Percentiles rank a stretch among this genome's conserved stretches.
Evolutionary conservation across 1,140 invertebrate genomes (phyloP).

Genomic region (Archegozetes longisetosus): DNA sequence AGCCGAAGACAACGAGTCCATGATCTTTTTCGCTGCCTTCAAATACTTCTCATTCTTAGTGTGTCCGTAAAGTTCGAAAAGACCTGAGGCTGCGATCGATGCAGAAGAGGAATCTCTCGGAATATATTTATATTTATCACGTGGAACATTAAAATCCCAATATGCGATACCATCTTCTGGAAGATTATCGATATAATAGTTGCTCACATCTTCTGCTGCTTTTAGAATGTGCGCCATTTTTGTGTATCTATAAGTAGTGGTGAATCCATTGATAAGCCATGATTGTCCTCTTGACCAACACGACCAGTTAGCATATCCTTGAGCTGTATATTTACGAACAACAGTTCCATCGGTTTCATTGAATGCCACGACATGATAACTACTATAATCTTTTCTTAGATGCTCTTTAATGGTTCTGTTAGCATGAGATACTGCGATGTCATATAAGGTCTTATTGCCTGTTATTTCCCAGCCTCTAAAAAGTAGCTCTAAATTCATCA

Average conservation of each 20-base stretch:
- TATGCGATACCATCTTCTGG: background rate
- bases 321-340: background rate
- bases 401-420: background rate
- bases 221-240: background rate
- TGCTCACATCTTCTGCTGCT: background rate
- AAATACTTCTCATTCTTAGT: conserved; percentile 3
- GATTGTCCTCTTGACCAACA: background rate
- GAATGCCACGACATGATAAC: background rate
- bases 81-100: background rate
- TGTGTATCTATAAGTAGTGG: background rate
- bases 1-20: background rate
- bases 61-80: background rate
- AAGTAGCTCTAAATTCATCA: conserved; percentile 1
- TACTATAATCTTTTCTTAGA: background rate
- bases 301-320: background rate
- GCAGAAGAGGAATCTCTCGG: background rate
- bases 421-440: conserved; percentile 2
- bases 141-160: background rate
- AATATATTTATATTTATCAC: background rate
- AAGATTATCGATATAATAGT: background rate
- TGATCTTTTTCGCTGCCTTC: background rate
- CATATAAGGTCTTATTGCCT: background rate
- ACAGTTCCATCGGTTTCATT: background rate
- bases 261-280: background rate
- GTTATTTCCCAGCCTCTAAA: background rate